These are phyloP conservation scores for Halictus ligatus DNA, from an alignment of 2,888 invertebrate genomes.

Conservation along the genomic window DNA sequence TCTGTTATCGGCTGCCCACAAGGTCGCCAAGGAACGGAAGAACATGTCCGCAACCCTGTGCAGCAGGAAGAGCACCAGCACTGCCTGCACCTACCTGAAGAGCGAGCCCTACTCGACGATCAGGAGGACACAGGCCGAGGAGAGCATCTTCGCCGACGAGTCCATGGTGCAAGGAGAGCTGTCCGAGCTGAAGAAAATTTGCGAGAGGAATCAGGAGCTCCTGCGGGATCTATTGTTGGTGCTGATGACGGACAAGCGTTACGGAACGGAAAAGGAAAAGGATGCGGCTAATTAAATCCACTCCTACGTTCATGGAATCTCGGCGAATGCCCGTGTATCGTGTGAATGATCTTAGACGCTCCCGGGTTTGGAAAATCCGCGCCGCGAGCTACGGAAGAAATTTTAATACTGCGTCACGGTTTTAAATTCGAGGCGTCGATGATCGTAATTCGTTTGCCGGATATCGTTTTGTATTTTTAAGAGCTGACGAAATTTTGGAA, in stretches of 20 bases:
- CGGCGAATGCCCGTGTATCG: constrained; percentile 23
- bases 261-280: constrained; percentile 48
- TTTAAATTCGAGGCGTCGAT: background rate
- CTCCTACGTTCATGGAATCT: constrained; percentile 23
- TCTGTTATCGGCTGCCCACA: constrained; percentile 92
- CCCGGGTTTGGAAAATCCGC: background rate
- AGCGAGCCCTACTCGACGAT: constrained; percentile 69
- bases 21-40: constrained; percentile 91
- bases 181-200: constrained; percentile 75
- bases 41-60: constrained; percentile 56
- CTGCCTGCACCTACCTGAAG: constrained; percentile 69
- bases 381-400: background rate
- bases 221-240: constrained; percentile 75
- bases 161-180: constrained; percentile 73
- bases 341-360: constrained; percentile 40
- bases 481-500: constrained; percentile 14
- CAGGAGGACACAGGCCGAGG: constrained; percentile 58
- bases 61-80: constrained; percentile 74
- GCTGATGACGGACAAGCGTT: constrained; percentile 62
- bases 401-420: background rate
- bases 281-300: constrained; percentile 49
- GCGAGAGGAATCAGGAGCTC: constrained; percentile 78
- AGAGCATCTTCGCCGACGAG: constrained; percentile 61
- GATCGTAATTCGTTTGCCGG: background rate
- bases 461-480: background rate